Percentiles rank a stretch among this genome's conserved stretches.
phyloP scores from a whole-genome alignment of 2,797 vertebrate genomes.

The Clarias platycephalus region DNA sequence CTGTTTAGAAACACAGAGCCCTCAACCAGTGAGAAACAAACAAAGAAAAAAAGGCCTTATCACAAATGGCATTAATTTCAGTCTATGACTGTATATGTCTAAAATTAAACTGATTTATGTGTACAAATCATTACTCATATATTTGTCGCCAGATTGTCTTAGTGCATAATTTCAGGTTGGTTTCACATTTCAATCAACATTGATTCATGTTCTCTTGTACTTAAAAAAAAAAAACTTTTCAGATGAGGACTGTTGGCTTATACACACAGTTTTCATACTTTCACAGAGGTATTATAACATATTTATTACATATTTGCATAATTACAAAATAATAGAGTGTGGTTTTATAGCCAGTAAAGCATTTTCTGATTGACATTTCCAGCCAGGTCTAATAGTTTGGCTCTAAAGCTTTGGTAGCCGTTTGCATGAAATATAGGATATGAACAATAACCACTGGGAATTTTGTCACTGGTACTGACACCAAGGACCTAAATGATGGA shows the following conservation, averaged over 20 bases:
- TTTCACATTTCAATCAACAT: not conserved
- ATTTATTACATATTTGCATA: not conserved
- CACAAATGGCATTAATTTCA: not conserved
- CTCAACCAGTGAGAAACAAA: not conserved
- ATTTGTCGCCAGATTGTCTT: not conserved
- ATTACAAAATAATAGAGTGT: not conserved
- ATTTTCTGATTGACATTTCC: not conserved
- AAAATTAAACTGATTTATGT: not conserved
- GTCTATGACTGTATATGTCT: not conserved
- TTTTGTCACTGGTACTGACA: not conserved
- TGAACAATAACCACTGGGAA: not conserved
- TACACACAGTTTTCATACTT: not conserved
- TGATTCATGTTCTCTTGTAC: not conserved
- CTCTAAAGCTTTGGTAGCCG: not conserved
- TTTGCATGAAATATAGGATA: not conserved
- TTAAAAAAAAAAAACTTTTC: not conserved
- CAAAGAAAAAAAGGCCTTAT: not conserved
- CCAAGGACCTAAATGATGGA: not conserved
- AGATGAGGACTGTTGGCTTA: not conserved
- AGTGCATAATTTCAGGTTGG: not conserved
- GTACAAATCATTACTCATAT: not conserved
- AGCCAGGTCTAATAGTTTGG: not conserved
- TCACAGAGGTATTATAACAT: not conserved
- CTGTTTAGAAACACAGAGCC: not conserved
- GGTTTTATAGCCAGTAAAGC: not conserved